Evolutionary conservation across 2,888 invertebrate genomes (phyloP), one percentile per base, ranked within the genome.

Genomic region (Zelleria hepariella): DNA sequence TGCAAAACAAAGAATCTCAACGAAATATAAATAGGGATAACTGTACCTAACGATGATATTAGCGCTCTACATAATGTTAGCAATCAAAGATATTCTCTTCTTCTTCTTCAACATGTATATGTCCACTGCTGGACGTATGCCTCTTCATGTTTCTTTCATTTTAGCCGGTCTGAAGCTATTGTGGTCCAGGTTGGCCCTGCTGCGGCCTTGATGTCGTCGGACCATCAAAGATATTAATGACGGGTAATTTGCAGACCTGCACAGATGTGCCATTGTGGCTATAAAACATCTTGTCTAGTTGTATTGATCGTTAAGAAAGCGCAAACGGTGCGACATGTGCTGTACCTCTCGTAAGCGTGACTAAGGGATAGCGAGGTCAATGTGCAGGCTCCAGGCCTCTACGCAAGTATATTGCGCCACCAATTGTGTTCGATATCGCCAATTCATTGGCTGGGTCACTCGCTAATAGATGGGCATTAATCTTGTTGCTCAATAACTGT

Each of bases 401-500:
- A 51, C 49, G 49, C 26, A 49, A 20, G 1, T 47, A 23, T 23
- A 72, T 73, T 74, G 73, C 76, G 71, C 69, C 73, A 75, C 71
- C 71, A 75, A 75, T 77, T 78, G 68, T 64, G 69, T 64, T 69
- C 68, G 68, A 71, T 75, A 78, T 78, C 75, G 75, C 75, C 68
- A 76, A 76, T 77, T 75, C 73, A 79, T 81, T 77, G 73, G 74
- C 71, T 68, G 65, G 68, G 70, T 72, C 74, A 71, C 58, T 69
- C 62, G 65, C 67, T 73, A 71, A 72, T 69, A 62, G 68, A 67
- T 62, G 51, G 25, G 26, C 23, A 62, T 66, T 68, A 42, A 67
- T 68, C 67, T 67, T 61, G 65, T 67, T 69, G 66, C 65, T 58
- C 57, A 62, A 62, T 54, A 60, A n/a, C 4, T 25, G 15, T 10